Evolutionary conservation across 1,140 invertebrate genomes (phyloP), one percentile per base, ranked within the genome.

Genomic region (Trichonephila clavata): DNA sequence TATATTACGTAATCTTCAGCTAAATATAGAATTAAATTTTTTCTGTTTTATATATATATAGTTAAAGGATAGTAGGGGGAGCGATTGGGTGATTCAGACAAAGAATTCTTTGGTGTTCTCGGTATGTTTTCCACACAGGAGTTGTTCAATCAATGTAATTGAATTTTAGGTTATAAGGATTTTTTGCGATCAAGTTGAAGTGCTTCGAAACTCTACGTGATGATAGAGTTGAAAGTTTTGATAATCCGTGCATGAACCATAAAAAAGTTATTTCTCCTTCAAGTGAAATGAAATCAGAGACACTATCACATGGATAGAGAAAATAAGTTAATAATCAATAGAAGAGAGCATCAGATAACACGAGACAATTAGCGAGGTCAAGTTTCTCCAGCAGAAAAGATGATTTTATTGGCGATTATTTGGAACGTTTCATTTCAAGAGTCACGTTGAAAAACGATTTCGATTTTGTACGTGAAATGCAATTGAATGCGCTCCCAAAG

Each of bases 381-480:
- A 50, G 27, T 27, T 16, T n/a, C 24, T n/a, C 50, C 20, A 83
- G 50, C 81, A 8, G 24, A 63, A 87, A 50, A 84, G 32, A 32
- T 77, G 32, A 77, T 32, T 77, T 77, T 77, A 59, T 84, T 60
- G 43, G 50, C 18, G 20, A 60, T 84, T 60, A 50, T 87, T 87
- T 83, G 21, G 24, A 39, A 60, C 60, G 86, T 87, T 87, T 87
- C 32, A 63, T 63, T 89, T 89, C n/a, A 90, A 90, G 18, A 81
- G 89, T 81, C 89, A 90, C 89, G 68, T 43, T 90, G 89, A 90
- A 90, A 90, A 90, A 90, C 89, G 89, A 80, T 89, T 89, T 89
- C 87, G 87, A 89, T 90, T 90, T 90, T 81, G 71, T 90, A 81
- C 89, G 89, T 90, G 89, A 90, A 90, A 90, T 50, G 89, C 89